Conservation (phyloP, 2,888 invertebrate genomes). For the Drosophila nr. fundita region DNA sequence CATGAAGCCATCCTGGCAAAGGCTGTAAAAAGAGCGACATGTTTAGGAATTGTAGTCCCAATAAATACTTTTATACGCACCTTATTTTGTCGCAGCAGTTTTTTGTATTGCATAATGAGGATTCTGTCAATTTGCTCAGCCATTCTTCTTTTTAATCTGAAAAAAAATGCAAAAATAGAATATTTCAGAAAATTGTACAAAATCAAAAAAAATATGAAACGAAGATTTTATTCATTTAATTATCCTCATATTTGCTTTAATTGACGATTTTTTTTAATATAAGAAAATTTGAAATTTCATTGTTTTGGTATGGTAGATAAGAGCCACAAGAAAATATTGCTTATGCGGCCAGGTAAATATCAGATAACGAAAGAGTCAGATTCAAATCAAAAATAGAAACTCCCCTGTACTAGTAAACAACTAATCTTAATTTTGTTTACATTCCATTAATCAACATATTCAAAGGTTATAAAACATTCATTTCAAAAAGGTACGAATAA, state of each 20-base stretch:
- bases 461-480: too few species aligned
- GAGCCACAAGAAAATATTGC: too few species aligned
- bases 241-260: background rate
- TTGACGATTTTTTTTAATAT: background rate
- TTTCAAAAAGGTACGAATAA: too few species aligned
- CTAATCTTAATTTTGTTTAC: too few species aligned
- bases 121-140: conserved; percentile 21
- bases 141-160: conserved; percentile 12
- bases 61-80: background rate
- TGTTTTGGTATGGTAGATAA: too few species aligned
- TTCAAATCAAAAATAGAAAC: too few species aligned
- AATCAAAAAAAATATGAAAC: background rate
- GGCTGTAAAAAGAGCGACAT: conserved; percentile 1
- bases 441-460: too few species aligned
- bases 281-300: background rate
- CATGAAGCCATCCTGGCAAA: conserved; percentile 24
- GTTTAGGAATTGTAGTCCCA: background rate
- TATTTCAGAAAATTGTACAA: background rate
- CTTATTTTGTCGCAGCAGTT: conserved; percentile 10
- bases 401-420: too few species aligned
- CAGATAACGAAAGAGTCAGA: too few species aligned
- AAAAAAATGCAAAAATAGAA: background rate
- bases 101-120: conserved; percentile 10
- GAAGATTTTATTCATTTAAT: background rate
- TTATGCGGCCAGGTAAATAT: too few species aligned